These are phyloP conservation scores for Paguma larvata DNA, from an alignment of 2,797 vertebrate genomes.

Conservation along the genomic window DNA sequence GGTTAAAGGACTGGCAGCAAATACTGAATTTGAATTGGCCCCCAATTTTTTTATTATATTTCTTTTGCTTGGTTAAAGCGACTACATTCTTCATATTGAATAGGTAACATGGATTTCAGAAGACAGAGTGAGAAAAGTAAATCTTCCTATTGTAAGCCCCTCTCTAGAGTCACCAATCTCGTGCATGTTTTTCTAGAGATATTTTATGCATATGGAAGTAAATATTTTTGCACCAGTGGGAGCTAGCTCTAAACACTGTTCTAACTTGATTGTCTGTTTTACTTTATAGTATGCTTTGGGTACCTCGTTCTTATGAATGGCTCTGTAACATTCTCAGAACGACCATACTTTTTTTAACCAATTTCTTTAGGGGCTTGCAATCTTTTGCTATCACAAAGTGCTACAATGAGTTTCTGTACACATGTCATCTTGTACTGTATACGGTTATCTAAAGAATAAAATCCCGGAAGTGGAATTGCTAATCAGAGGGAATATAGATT, in stretches of 20 bases:
- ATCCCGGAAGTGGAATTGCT: conserved; percentile 19
- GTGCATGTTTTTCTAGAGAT: background rate
- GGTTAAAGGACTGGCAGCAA: background rate
- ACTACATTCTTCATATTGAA: conserved; percentile 9
- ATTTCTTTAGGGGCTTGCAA: background rate
- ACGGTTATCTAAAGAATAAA: background rate
- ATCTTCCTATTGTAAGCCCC: background rate
- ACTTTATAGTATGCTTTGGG: background rate
- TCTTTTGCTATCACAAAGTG: conserved; percentile 4
- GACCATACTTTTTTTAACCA: conserved; percentile 11
- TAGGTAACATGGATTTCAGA: background rate
- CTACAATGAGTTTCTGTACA: background rate
- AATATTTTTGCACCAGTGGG: background rate
- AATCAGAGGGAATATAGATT: background rate
- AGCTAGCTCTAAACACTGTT: background rate
- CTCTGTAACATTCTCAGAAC: background rate
- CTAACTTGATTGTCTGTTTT: background rate
- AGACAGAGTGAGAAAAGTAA: background rate
- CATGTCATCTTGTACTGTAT: background rate
- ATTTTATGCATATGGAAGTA: background rate
- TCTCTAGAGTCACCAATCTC: background rate
- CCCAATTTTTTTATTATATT: background rate
- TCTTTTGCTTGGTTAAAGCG: background rate
- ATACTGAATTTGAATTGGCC: background rate
- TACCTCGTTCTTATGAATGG: conserved; percentile 23